A percentile compares a stretch with the other conserved stretches of the same genome.
Conservation (phyloP, 2,888 invertebrate species). For the Argynnis bischoffii region DNA sequence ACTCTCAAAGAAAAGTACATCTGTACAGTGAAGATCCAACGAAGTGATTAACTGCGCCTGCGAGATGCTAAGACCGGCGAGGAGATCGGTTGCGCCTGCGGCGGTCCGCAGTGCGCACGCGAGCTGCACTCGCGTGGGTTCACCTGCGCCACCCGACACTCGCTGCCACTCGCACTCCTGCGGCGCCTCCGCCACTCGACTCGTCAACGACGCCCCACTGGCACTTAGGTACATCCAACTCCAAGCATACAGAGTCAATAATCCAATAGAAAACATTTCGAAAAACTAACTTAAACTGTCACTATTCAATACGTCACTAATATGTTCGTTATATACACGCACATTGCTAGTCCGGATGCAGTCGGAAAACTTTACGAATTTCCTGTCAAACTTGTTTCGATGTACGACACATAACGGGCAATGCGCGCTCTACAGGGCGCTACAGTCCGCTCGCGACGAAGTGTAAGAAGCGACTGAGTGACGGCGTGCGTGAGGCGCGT, state of each 20-base stretch:
- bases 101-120: constrained; percentile 86
- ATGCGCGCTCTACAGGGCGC: constrained; percentile 54
- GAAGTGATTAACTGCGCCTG: constrained; percentile 87
- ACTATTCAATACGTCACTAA: constrained; percentile 76
- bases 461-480: constrained; percentile 69
- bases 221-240: constrained; percentile 68
- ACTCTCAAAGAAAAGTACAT: constrained; percentile 88
- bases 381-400: constrained; percentile 82
- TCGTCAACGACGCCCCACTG: constrained; percentile 73
- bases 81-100: constrained; percentile 85
- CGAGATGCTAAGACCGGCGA: constrained; percentile 83
- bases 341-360: constrained; percentile 73
- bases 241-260: constrained; percentile 68
- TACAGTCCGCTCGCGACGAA: constrained; percentile 56
- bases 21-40: constrained; percentile 86
- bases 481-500: constrained; percentile 65
- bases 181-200: constrained; percentile 84
- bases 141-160: constrained; percentile 78
- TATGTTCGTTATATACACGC: constrained; percentile 67
- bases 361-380: constrained; percentile 78
- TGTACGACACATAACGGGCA: constrained; percentile 77
- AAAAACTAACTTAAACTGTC: constrained; percentile 76
- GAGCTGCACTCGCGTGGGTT: constrained; percentile 82
- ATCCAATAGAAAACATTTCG: constrained; percentile 76
- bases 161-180: constrained; percentile 89